phyloP scores from a whole-genome alignment of 2,113 vertebrate species.

The Gadus macrocephalus region DNA sequence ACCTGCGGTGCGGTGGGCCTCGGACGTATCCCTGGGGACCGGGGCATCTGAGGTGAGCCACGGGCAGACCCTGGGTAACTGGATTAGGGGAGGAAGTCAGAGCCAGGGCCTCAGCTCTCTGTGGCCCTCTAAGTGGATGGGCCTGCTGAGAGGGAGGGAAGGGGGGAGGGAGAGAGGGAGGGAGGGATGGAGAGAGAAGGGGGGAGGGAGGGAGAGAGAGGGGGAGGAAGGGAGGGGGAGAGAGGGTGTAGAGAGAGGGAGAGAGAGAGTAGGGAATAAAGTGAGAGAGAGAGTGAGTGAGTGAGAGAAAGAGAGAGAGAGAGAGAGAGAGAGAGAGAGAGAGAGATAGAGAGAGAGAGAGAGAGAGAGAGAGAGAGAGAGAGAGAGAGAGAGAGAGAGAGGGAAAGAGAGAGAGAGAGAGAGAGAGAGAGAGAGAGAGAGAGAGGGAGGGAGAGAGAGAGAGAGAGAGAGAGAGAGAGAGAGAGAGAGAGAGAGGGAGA shows the following conservation, averaged over 20 bases:
- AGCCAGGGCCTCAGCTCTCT: constrained; percentile 12
- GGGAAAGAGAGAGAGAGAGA: constrained; percentile 30
- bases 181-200: constrained; percentile 1
- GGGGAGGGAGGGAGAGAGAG: neutral
- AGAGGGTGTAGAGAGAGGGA: too few relatives aligned
- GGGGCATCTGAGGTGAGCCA: constrained; percentile 50
- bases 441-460: too few relatives aligned
- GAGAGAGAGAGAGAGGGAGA: too few relatives aligned
- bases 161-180: neutral
- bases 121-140: too few relatives aligned
- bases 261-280: too few relatives aligned
- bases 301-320: neutral
- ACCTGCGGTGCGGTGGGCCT: constrained; percentile 27
- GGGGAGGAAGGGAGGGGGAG: too few relatives aligned
- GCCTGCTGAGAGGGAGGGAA: neutral
- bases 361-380: too few relatives aligned
- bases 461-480: neutral
- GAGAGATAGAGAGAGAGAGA: too few relatives aligned
- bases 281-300: neutral
- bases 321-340: neutral
- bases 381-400: too few relatives aligned
- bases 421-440: neutral
- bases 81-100: constrained; percentile 50
- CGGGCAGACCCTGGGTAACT: constrained; percentile 44
- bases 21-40: constrained; percentile 33